phyloP scores from a whole-genome alignment of 2,797 vertebrate species.

The Orientallactaga sibirica region DNA sequence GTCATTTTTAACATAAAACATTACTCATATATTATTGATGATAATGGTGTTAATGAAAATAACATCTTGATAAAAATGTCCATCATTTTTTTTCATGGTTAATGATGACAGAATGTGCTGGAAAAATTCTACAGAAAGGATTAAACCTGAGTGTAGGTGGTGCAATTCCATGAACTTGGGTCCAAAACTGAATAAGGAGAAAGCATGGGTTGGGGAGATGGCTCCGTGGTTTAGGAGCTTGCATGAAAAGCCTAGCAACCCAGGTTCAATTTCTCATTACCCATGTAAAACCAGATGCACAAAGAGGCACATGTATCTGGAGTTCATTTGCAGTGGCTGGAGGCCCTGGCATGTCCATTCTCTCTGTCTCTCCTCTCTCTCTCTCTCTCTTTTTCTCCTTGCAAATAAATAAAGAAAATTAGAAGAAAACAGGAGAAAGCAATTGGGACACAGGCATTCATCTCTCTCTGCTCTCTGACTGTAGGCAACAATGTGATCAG shows the following conservation, averaged over 20 bases:
- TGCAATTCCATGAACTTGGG: background rate
- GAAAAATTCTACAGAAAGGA: constrained; percentile 17
- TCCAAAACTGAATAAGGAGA: background rate
- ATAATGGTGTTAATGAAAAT: constrained; percentile 31
- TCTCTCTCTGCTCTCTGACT: background rate
- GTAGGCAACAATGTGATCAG: background rate
- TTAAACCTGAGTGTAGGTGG: background rate
- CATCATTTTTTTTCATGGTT: background rate
- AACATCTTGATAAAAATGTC: background rate
- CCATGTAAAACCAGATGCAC: too few relatives aligned
- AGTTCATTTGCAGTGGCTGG: too few relatives aligned
- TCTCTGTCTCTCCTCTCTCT: too few relatives aligned
- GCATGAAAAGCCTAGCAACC: too few relatives aligned
- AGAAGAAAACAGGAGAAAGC: background rate
- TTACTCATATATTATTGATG: background rate
- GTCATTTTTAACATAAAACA: background rate
- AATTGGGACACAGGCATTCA: too few relatives aligned
- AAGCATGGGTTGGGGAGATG: too few relatives aligned
- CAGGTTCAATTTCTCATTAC: too few relatives aligned
- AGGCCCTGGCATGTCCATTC: too few relatives aligned
- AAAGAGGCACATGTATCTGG: too few relatives aligned
- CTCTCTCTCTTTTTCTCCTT: too few relatives aligned
- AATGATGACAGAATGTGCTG: background rate
- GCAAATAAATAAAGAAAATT: too few relatives aligned
- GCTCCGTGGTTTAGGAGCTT: too few relatives aligned